These are phyloP conservation scores for Talpa occidentalis DNA, from an alignment of 2,113 vertebrate genomes.

Conservation along the genomic window DNA sequence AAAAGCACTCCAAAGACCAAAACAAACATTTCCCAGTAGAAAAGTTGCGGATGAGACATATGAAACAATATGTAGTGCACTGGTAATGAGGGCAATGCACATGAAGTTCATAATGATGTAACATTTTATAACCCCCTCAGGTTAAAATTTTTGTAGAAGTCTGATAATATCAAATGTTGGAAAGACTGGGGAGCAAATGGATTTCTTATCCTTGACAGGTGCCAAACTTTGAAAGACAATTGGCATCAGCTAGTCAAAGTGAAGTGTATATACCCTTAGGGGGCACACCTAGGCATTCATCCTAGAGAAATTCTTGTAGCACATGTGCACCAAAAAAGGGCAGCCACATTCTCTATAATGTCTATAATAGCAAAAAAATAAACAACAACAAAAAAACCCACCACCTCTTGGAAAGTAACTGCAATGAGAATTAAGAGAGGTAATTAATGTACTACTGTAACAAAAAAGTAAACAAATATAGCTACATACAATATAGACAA, in stretches of 20 bases:
- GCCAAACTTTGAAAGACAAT: not conserved
- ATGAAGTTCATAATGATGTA: not conserved
- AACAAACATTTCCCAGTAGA: not conserved
- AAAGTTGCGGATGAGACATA: not conserved
- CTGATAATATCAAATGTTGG: not conserved
- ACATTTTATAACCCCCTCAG: not conserved
- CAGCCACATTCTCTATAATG: not conserved
- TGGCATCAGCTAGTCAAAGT: not conserved
- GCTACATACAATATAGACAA: not conserved
- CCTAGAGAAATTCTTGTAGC: not conserved
- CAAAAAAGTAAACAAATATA: not conserved
- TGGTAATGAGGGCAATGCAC: not conserved
- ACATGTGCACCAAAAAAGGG: not conserved
- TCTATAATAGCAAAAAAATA: not conserved
- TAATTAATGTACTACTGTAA: not conserved
- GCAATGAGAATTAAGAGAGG: not conserved
- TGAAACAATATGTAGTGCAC: not conserved
- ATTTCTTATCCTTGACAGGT: not conserved
- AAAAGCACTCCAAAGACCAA: not conserved
- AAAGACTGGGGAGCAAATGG: not conserved
- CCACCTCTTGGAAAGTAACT: not conserved
- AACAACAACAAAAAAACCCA: not conserved
- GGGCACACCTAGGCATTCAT: not conserved
- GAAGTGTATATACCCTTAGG: not conserved
- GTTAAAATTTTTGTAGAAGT: not conserved